Conservation (phyloP, 2,888 invertebrate species). For the Dorcus parallelipipedus region DNA sequence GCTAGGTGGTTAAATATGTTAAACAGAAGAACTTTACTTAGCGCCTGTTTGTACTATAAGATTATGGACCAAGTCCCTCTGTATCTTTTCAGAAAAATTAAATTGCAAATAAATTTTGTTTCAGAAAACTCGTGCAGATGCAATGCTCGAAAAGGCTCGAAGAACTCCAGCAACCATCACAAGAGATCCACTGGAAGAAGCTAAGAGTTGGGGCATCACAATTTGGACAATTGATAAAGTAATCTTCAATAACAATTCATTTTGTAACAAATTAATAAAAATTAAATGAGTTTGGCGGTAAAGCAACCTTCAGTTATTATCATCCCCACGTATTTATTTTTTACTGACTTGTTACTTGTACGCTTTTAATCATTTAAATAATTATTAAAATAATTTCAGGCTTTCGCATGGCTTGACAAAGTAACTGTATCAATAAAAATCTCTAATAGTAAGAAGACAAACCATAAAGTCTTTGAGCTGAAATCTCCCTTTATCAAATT, state of each 20-base stretch:
- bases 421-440: slow-evolving; percentile 56
- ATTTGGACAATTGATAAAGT: slow-evolving; percentile 56
- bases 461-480: slow-evolving; percentile 55
- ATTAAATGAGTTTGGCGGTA: too few species aligned
- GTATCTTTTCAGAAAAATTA: too few species aligned
- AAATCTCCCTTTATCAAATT: slow-evolving; percentile 71
- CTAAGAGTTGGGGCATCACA: slow-evolving; percentile 51
- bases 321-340: neutral
- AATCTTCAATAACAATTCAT: neutral
- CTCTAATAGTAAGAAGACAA: slow-evolving; percentile 21
- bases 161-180: slow-evolving; percentile 23
- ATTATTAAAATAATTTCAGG: slow-evolving; percentile 18
- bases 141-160: slow-evolving; percentile 74
- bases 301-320: too few species aligned
- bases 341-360: neutral
- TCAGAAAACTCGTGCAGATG: slow-evolving; percentile 68
- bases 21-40: too few species aligned
- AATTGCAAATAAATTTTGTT: slow-evolving; percentile 14
- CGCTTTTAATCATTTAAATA: neutral
- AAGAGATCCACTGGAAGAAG: slow-evolving; percentile 53
- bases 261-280: neutral
- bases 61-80: too few species aligned
- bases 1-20: too few species aligned
- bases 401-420: slow-evolving; percentile 57
- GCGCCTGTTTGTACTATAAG: too few species aligned